A percentile compares a stretch with the other conserved stretches of the same genome.
Conservation (phyloP, 2,888 invertebrate genomes). For the Pelosia muscerda region DNA sequence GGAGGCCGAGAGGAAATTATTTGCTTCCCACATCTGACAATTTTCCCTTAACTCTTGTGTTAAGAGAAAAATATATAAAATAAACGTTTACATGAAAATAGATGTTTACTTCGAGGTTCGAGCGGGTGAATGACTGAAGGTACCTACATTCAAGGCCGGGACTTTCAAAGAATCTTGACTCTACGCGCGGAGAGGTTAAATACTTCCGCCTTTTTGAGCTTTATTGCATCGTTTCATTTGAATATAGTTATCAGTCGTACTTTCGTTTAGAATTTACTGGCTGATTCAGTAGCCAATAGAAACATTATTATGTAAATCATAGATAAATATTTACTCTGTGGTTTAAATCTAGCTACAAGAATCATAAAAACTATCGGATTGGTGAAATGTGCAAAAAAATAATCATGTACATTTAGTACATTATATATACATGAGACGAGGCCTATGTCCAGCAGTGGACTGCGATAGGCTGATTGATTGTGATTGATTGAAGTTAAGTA, state of each 20-base stretch:
- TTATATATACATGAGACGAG: no score
- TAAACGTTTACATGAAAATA: background rate
- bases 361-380: no score
- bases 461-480: no score
- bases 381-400: no score
- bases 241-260: background rate
- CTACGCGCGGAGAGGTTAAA: background rate
- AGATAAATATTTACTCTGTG: no score
- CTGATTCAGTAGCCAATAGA: background rate
- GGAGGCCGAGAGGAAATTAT: background rate
- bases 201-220: constrained; percentile 10
- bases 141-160: no score
- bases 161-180: background rate
- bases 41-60: no score
- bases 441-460: no score
- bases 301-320: background rate
- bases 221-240: constrained; percentile 1
- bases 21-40: background rate
- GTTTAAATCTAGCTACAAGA: no score
- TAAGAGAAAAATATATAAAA: background rate
- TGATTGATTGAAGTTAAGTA: no score
- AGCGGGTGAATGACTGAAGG: no score
- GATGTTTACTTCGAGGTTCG: background rate
- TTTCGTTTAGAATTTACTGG: background rate
- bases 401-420: no score